These are phyloP conservation scores for Campopleginae sp. DNA, from an alignment of 2,888 invertebrate genomes.

Conservation along the genomic window DNA sequence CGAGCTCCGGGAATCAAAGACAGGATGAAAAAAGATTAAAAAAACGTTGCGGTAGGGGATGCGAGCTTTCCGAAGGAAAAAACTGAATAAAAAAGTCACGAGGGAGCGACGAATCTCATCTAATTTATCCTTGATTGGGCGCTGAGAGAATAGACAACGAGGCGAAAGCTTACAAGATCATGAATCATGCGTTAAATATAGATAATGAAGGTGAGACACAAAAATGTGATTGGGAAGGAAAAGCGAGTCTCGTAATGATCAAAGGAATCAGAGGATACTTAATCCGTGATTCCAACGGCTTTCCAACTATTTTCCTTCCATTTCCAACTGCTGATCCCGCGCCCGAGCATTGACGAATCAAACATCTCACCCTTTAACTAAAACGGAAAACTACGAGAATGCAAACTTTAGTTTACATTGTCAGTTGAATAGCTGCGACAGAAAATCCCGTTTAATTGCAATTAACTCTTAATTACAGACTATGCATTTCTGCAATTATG, in stretches of 20 bases:
- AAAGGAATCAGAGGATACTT: neutral
- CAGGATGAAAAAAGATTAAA: neutral
- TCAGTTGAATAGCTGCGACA: constrained; percentile 41
- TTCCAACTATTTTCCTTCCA: neutral
- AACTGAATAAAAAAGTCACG: neutral
- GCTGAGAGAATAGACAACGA: neutral
- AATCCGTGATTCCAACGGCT: neutral
- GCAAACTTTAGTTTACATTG: constrained; percentile 15
- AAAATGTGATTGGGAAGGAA: neutral
- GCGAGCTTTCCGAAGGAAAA: neutral
- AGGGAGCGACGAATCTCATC: constrained; percentile 42
- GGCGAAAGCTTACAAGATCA: neutral
- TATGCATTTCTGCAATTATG: constrained; percentile 57
- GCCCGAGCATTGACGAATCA: neutral
- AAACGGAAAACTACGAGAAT: neutral
- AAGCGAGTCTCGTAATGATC: neutral
- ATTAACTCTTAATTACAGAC: constrained; percentile 69
- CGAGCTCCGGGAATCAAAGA: neutral
- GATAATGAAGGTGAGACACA: neutral
- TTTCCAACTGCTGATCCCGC: neutral
- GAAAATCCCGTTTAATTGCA: constrained; percentile 60
- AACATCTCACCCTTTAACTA: neutral
- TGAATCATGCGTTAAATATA: neutral
- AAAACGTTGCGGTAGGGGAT: neutral
- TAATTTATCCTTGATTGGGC: constrained; percentile 47